phyloP scores from a whole-genome alignment of 37 sponge, comb jelly and placozoan species.

The Diacarnus erythraeanus region DNA sequence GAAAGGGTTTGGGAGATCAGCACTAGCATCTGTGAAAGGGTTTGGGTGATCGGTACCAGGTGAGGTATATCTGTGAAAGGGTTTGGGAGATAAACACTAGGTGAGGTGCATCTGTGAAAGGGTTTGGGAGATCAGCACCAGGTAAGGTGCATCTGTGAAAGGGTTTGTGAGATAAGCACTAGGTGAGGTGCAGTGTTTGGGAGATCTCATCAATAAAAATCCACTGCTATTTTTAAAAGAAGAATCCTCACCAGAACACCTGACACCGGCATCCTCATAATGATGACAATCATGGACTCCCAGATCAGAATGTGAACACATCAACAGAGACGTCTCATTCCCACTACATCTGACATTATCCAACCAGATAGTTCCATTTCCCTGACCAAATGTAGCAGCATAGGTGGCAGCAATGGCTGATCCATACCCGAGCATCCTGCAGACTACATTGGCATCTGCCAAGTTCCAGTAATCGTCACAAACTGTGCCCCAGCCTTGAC shows the following conservation, averaged over 20 bases:
- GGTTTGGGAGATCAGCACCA: no score
- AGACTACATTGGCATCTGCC: slow-evolving; percentile 50
- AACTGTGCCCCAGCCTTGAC: slow-evolving; percentile 50
- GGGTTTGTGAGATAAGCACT: no score
- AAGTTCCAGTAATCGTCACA: slow-evolving; percentile 56
- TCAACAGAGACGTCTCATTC: slow-evolving; percentile 30
- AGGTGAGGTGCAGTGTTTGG: no score
- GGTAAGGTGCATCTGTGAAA: no score
- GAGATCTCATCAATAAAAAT: no score
- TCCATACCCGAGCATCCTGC: slow-evolving; percentile 44
- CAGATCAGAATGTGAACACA: slow-evolving; percentile 45
- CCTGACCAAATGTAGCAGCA: slow-evolving; percentile 25
- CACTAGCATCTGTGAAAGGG: no score
- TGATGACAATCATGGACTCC: slow-evolving; percentile 49
- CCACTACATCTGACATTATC: slow-evolving; percentile 52
- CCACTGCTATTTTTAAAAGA: no score
- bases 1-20: no score
- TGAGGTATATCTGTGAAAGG: no score
- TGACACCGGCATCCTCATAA: slow-evolving; percentile 44
- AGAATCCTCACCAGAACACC: slow-evolving; percentile 42
- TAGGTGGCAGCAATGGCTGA: slow-evolving; percentile 1
- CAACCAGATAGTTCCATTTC: slow-evolving; percentile 48
- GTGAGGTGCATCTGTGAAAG: no score
- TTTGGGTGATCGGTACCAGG: no score
- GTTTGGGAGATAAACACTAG: no score